A percentile compares a stretch with the other conserved stretches of the same genome.
phyloP scores from a whole-genome alignment of 2,113 vertebrate species.

The Tragulus kanchil region DNA sequence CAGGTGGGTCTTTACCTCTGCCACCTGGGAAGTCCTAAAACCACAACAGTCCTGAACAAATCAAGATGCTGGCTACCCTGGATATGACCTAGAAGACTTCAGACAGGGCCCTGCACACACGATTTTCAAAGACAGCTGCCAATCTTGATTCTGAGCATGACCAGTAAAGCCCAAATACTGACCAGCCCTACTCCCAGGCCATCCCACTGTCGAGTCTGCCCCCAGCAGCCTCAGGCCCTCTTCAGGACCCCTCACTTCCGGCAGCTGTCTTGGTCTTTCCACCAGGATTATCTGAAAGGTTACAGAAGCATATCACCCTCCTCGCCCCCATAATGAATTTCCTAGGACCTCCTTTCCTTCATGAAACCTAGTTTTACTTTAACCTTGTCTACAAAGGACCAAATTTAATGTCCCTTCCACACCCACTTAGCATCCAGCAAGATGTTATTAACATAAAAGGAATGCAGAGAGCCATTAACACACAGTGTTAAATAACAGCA shows the following conservation, averaged over 20 bases:
- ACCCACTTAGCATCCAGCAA: neutral
- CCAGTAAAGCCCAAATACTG: neutral
- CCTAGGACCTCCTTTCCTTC: neutral
- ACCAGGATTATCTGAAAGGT: neutral
- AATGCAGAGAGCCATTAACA: neutral
- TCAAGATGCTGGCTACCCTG: too few species aligned
- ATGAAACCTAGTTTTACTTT: neutral
- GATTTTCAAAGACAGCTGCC: neutral
- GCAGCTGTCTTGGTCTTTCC: neutral
- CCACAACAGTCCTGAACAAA: neutral
- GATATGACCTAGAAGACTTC: neutral
- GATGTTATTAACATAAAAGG: neutral
- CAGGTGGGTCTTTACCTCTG: neutral
- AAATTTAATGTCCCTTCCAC: neutral
- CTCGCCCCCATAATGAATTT: rapidly evolving
- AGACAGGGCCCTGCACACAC: neutral
- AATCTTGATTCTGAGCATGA: neutral
- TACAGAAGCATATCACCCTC: neutral
- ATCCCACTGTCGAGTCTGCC: neutral
- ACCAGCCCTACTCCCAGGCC: neutral
- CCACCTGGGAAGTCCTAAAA: neutral
- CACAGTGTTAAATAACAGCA: neutral
- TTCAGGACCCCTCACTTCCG: neutral
- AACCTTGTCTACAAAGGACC: neutral
- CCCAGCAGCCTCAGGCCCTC: neutral